phyloP scores from a whole-genome alignment of 2,113 vertebrate genomes.

The Dipodomys spectabilis region DNA sequence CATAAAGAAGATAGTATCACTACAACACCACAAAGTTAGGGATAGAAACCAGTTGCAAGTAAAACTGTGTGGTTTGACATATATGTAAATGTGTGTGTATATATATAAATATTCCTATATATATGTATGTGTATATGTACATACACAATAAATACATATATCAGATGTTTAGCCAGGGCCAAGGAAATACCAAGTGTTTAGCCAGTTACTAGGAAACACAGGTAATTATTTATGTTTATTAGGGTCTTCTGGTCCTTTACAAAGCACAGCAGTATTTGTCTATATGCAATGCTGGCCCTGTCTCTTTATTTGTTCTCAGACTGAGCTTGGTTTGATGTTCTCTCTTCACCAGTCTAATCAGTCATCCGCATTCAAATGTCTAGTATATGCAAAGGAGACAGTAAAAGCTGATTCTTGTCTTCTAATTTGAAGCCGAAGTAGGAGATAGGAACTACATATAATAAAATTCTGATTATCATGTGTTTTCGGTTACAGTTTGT shows the following conservation, averaged over 20 bases:
- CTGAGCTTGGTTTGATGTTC: background rate
- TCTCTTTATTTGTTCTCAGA: conserved; percentile 35
- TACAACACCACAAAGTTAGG: background rate
- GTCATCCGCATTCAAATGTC: background rate
- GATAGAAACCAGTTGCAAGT: background rate
- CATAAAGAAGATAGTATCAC: background rate
- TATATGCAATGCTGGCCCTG: background rate
- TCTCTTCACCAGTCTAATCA: background rate
- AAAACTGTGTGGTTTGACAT: background rate
- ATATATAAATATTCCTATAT: no score
- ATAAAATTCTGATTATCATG: conserved; percentile 60
- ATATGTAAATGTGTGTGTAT: no score
- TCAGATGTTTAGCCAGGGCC: background rate
- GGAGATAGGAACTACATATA: conserved; percentile 8
- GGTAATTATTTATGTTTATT: background rate
- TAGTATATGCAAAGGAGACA: background rate
- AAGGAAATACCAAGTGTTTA: background rate
- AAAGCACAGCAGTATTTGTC: background rate
- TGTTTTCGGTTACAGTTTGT: conserved; percentile 35
- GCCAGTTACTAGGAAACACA: background rate
- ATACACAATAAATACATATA: background rate
- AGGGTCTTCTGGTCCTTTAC: background rate
- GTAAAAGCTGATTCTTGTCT: background rate
- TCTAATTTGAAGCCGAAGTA: conserved; percentile 3
- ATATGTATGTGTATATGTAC: no score